Evolutionary conservation across 2,797 vertebrate genomes (phyloP).

Genomic region (Danio aesculapii): DNA sequence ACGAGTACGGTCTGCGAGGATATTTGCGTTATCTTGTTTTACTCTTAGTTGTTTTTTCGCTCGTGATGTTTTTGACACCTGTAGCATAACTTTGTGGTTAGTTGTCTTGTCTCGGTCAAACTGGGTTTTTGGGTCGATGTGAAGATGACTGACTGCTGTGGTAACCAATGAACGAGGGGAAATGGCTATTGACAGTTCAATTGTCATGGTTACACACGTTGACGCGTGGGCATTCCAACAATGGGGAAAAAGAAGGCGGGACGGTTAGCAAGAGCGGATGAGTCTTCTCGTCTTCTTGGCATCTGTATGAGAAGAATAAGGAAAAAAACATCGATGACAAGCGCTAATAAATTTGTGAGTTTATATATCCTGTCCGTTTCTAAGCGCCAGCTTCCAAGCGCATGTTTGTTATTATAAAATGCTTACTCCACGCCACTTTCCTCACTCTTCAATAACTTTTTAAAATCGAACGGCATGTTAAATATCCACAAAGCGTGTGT

Average conservation of each 20-base stretch:
- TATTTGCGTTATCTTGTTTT: neutral
- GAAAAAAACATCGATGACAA: neutral
- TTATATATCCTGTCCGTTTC: neutral
- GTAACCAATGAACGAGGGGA: conserved; percentile 68
- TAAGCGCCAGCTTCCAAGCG: neutral
- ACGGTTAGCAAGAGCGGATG: conserved; percentile 76
- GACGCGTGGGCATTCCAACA: conserved; percentile 71
- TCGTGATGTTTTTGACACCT: conserved; percentile 69
- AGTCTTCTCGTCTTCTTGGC: conserved; percentile 54
- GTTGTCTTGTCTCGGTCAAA: conserved; percentile 75
- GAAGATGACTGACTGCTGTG: conserved; percentile 69
- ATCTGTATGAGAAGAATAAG: conserved; percentile 30
- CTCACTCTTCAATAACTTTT: too few relatives aligned
- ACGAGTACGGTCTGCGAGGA: neutral
- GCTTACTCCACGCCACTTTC: neutral
- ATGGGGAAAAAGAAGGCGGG: conserved; percentile 72
- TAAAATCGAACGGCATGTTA: too few relatives aligned
- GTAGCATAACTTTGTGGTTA: conserved; percentile 62
- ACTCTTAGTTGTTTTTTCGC: neutral
- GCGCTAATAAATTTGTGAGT: conserved; percentile 1
- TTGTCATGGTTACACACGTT: conserved; percentile 69
- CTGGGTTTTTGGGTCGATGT: conserved; percentile 63
- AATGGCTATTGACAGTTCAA: conserved; percentile 69
- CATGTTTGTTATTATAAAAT: neutral
- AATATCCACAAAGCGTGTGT: neutral